phyloP scores from a whole-genome alignment of 2,888 invertebrate species.

The Pelosia muscerda region DNA sequence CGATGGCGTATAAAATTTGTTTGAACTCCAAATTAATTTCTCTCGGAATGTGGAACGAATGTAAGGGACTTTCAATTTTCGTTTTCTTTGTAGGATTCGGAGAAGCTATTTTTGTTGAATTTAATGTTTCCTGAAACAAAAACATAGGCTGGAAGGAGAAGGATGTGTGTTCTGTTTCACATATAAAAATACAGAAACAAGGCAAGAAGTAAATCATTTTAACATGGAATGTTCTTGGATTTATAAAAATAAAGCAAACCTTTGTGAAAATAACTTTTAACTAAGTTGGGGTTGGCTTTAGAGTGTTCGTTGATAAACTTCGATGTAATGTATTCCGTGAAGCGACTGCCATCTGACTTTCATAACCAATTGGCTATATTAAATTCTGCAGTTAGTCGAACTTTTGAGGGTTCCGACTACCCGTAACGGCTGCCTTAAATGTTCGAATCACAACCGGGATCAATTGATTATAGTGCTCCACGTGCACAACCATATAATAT shows the following conservation, averaged over 20 bases:
- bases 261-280: background rate
- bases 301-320: no score
- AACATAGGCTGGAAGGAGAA: conserved; percentile 2
- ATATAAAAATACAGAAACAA: background rate
- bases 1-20: conserved; percentile 33
- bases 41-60: conserved; percentile 36
- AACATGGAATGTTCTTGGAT: background rate
- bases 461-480: no score
- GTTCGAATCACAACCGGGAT: no score
- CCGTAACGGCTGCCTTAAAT: no score
- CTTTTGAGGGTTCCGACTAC: no score
- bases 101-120: conserved; percentile 7
- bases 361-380: no score
- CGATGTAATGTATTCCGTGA: no score
- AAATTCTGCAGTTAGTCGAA: no score
- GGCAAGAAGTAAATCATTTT: background rate
- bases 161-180: background rate
- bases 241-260: background rate
- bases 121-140: conserved; percentile 15
- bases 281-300: no score
- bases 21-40: conserved; percentile 46
- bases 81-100: conserved; percentile 16
- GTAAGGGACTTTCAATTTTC: conserved; percentile 7
- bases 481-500: no score
- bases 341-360: background rate